Evolutionary conservation across 2,888 invertebrate species (phyloP), one percentile per base, ranked within the genome.

Genomic region (Ligdia adustata): DNA sequence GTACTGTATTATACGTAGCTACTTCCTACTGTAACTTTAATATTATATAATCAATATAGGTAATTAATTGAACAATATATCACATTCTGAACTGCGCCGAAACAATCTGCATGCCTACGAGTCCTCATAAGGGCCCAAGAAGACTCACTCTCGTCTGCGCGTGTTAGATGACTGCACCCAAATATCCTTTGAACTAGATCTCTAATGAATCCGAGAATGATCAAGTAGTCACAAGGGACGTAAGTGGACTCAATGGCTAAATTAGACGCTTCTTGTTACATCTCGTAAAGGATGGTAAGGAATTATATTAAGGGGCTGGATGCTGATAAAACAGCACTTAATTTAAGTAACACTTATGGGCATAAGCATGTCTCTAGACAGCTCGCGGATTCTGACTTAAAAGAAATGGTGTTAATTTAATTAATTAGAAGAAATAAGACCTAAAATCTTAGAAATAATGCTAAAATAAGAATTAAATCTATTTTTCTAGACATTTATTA

Each of bases 101-200:
- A 14, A 18, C 27, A 27, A 9, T 27, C 39, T 9, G 27, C 39
- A 37, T 34, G 20, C 41, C 27, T 45, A 43, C 24, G 35, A 44
- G 40, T 14, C 18, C 18, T 16, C 9, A 18, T 37, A 11, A 31
- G 29, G 16, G 7, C 22, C 3, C 27, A 27, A 32, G 26, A 45
- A 9, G 9, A 7, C 39, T 13, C 15, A 18, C 15, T 4, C 16
- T 4, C 16, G 5, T 16, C 3, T 4, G 3, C 22, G 14, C 60
- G 66, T 77, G 78, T 80, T 72, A 58, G 60, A 66, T 79, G 73
- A 61, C 75, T 67, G 65, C 66, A 64, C 55, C 57, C 52, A 60
- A 64, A 63, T 58, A 52, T 57, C 75, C 79, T 84, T 83, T 84
- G 86, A 79, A 79, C 84, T 66, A 53, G 61, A 76, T 82, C 62